Conservation (phyloP, 2,888 invertebrate species). For the Calameuta filiformis region DNA sequence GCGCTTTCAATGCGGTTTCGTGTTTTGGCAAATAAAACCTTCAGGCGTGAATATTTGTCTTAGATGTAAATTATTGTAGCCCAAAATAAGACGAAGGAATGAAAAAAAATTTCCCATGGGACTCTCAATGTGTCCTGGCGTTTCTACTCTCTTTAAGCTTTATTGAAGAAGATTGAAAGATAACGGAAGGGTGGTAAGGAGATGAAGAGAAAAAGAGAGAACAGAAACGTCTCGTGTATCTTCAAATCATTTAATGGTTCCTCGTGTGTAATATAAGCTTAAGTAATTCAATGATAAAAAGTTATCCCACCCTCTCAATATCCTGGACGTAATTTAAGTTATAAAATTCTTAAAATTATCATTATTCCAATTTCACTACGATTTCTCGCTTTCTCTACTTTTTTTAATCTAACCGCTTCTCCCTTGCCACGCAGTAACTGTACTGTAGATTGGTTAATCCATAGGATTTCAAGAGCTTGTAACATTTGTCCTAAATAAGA, state of each 20-base stretch:
- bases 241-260: neutral
- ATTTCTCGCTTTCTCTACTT: no score
- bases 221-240: neutral
- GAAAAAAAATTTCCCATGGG: neutral
- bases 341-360: neutral
- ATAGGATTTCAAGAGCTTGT: neutral
- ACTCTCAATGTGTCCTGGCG: neutral
- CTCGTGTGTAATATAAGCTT: neutral
- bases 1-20: conserved; percentile 71
- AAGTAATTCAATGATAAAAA: neutral
- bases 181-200: neutral
- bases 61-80: conserved; percentile 19
- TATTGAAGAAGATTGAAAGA: neutral
- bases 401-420: neutral
- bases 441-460: neutral
- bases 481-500: neutral
- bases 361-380: no score
- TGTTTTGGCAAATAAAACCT: conserved; percentile 68
- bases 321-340: neutral
- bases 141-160: neutral
- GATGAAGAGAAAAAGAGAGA: neutral
- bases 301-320: neutral
- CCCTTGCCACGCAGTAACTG: neutral
- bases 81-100: conserved; percentile 9
- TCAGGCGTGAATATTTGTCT: neutral